A percentile compares a stretch with the other conserved stretches of the same genome.
These are phyloP conservation scores for Drosophila siamana DNA, from an alignment of 2,888 invertebrate genomes.

Conservation along the genomic window DNA sequence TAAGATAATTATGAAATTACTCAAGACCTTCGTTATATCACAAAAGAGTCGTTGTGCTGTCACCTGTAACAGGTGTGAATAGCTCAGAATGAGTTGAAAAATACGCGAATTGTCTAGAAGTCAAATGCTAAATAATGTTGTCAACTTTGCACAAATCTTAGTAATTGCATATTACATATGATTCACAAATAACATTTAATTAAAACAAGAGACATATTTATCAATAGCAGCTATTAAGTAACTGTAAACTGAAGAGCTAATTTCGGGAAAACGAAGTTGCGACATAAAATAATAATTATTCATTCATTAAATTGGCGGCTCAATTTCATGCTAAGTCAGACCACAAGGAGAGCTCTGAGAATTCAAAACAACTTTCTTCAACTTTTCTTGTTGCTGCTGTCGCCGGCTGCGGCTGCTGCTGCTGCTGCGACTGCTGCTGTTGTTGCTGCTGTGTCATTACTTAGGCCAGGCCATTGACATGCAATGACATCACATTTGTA, in stretches of 20 bases:
- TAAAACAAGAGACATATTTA: neutral
- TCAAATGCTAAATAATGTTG: neutral
- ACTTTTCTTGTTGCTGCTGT: neutral
- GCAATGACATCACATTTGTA: slow-evolving; percentile 59
- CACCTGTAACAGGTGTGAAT: slow-evolving; percentile 14
- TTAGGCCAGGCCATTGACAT: slow-evolving; percentile 57
- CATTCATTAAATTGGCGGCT: slow-evolving; percentile 21
- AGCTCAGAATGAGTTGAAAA: slow-evolving; percentile 6
- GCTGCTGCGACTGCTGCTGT: slow-evolving; percentile 16
- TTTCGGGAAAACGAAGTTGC: neutral
- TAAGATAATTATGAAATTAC: slow-evolving; percentile 59
- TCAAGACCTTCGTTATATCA: slow-evolving; percentile 63
- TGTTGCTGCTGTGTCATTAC: slow-evolving; percentile 45
- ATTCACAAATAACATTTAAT: neutral
- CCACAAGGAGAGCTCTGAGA: slow-evolving; percentile 33
- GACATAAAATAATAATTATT: neutral
- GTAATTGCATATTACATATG: neutral
- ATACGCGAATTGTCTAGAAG: neutral
- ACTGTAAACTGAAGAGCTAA: neutral
- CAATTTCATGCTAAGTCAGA: slow-evolving; percentile 23
- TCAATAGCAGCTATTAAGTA: neutral
- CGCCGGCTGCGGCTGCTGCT: slow-evolving; percentile 20
- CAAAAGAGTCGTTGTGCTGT: slow-evolving; percentile 8
- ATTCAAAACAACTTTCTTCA: slow-evolving; percentile 45
- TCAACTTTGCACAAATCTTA: neutral